Conservation (phyloP, 2,113 vertebrate species). For the Bambusicola thoracicus region DNA sequence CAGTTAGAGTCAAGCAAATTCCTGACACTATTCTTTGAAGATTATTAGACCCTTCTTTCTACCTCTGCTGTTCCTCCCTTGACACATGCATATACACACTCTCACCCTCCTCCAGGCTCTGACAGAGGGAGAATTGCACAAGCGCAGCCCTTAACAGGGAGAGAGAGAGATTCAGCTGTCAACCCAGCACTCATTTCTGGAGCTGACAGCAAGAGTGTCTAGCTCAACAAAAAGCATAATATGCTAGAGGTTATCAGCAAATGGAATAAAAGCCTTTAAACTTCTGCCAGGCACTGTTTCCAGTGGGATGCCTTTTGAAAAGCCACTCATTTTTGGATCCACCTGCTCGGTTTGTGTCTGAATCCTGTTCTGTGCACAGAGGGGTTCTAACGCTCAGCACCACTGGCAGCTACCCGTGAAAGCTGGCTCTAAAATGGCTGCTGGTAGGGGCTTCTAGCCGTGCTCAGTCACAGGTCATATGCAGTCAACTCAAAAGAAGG, state of each 20-base stretch:
- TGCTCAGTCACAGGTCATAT: background rate
- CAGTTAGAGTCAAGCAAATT: background rate
- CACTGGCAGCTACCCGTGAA: background rate
- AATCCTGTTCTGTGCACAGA: background rate
- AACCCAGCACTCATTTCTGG: constrained; percentile 8
- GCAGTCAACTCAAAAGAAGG: constrained; percentile 9
- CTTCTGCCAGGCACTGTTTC: background rate
- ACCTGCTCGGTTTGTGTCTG: constrained; percentile 27
- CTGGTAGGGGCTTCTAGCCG: background rate
- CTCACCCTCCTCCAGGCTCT: constrained; percentile 27
- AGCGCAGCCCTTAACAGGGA: background rate
- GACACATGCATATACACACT: background rate
- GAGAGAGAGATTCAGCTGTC: constrained; percentile 25
- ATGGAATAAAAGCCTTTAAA: constrained; percentile 25
- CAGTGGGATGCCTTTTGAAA: constrained; percentile 31
- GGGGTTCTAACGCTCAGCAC: background rate
- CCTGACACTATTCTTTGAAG: background rate
- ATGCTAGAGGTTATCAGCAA: constrained; percentile 44
- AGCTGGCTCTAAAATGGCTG: background rate
- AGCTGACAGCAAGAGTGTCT: constrained; percentile 35
- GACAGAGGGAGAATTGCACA: constrained; percentile 32
- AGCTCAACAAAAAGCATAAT: constrained; percentile 32
- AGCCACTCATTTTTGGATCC: constrained; percentile 6
- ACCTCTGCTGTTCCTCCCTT: background rate
- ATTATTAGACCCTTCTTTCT: constrained; percentile 29